Conservation (phyloP, 2,888 invertebrate species). For the Hemaris fuciformis region DNA sequence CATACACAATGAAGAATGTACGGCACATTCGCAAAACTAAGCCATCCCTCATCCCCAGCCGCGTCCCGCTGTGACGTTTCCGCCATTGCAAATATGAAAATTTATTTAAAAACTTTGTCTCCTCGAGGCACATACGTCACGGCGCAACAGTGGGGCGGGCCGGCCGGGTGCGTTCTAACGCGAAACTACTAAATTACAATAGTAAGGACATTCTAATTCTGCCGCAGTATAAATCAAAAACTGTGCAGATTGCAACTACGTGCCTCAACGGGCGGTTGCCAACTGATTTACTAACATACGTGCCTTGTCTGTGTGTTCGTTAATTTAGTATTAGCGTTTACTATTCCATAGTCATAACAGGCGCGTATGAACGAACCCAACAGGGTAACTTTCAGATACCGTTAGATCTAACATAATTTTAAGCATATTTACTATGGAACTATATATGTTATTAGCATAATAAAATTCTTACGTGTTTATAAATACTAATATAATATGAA, state of each 20-base stretch:
- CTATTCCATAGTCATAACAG: conserved; percentile 29
- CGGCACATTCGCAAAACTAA: background rate
- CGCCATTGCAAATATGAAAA: no score
- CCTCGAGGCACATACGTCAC: conserved; percentile 1
- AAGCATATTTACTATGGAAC: no score
- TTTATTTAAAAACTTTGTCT: background rate
- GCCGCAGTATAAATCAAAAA: conserved; percentile 19
- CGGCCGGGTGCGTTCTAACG: conserved; percentile 5
- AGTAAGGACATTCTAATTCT: conserved; percentile 19
- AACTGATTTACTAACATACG: conserved; percentile 33
- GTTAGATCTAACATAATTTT: no score
- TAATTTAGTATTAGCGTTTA: conserved; percentile 38
- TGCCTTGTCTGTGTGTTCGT: conserved; percentile 24
- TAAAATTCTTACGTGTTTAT: no score
- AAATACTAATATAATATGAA: no score
- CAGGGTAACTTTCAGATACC: no score
- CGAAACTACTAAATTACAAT: conserved; percentile 8
- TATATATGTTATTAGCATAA: no score
- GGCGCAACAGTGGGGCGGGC: background rate
- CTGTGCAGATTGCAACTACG: conserved; percentile 21
- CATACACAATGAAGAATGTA: background rate
- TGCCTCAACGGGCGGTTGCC: conserved; percentile 19
- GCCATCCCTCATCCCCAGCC: background rate
- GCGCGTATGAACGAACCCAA: conserved; percentile 19
- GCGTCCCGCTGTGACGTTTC: background rate